Evolutionary conservation across 2,113 vertebrate species (phyloP), one percentile per base, ranked within the genome.

Genomic region (Myiopsitta monachus): DNA sequence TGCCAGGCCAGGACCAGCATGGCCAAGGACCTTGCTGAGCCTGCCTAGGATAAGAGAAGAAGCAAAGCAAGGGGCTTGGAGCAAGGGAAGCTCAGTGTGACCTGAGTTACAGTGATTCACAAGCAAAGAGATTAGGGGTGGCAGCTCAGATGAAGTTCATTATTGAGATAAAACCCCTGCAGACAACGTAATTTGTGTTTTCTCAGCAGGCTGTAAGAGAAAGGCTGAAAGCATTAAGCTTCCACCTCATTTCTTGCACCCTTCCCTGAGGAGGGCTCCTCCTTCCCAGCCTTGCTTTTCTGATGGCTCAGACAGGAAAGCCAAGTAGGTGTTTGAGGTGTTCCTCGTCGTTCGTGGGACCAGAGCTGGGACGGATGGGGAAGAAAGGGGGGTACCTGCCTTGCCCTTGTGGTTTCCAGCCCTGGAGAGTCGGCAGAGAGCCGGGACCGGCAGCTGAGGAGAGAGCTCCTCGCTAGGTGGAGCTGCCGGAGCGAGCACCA

Each of bases 401-500:
- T 36, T 5, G 38, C 69, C 31, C 24, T 4, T 17, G 57, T 0
- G 31, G 2, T 38, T 59, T 38, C n/a, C 72, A 44, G 81, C 9
- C 1, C 14, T 14, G 16, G 18, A 22, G 33, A 22, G 27, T 21
- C n/a, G 7, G 7, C 23, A 2, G 24, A 9, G 44, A 43, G 36
- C 14, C 8, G 2, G 51, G 9, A 9, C 21, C 0, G 39, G 11
- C 5, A 15, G n/a, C 39, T 6, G 3, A 4, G 12, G 11, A 18
- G 24, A 16, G 19, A 3, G n/a, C 54, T 62, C 28, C 24, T 92
- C 98, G 54, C 97, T 97, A 98, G 98, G 68, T 94, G 98, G 97
- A 92, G 94, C 97, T 92, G 92, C 94, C 51, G 83, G 55, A 97
- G 95, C 95, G 96, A 78, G 84, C 76, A 94, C 66, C 12, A 19